phyloP scores from a whole-genome alignment of 1,140 invertebrate species.

The Lucilia cuprina region DNA sequence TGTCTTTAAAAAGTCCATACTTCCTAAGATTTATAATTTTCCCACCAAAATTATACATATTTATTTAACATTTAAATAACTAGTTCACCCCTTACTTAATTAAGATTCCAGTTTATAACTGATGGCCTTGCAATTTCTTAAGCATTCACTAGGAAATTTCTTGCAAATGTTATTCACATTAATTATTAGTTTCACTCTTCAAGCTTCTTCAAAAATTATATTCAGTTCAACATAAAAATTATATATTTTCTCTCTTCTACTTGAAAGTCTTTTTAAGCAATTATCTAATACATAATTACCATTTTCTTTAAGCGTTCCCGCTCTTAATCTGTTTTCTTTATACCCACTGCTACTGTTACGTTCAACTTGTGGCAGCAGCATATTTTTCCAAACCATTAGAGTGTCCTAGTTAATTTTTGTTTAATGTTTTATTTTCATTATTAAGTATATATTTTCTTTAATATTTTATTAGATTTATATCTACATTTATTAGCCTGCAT shows the following conservation, averaged over 20 bases:
- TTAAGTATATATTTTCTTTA: not conserved
- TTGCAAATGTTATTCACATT: too few species aligned
- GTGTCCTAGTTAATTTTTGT: not conserved
- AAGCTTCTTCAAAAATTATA: too few species aligned
- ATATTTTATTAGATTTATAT: not conserved
- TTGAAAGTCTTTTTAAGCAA: not conserved
- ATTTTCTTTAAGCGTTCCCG: not conserved
- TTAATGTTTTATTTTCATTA: not conserved
- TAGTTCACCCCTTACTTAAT: too few species aligned
- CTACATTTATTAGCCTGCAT: not conserved
- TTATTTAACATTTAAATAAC: too few species aligned
- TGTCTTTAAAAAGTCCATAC: too few species aligned
- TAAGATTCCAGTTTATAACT: too few species aligned
- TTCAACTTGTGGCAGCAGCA: not conserved
- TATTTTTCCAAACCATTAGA: not conserved
- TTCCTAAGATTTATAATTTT: too few species aligned
- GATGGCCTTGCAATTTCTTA: too few species aligned
- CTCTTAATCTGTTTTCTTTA: not conserved
- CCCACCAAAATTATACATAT: too few species aligned
- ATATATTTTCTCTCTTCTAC: not conserved
- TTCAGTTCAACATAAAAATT: not conserved
- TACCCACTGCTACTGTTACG: not conserved
- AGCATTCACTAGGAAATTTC: too few species aligned
- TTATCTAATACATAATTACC: conserved; percentile 3
- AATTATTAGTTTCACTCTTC: too few species aligned